Evolutionary conservation across 2,888 invertebrate genomes (phyloP).

Genomic region (Ennomos quercinarius): DNA sequence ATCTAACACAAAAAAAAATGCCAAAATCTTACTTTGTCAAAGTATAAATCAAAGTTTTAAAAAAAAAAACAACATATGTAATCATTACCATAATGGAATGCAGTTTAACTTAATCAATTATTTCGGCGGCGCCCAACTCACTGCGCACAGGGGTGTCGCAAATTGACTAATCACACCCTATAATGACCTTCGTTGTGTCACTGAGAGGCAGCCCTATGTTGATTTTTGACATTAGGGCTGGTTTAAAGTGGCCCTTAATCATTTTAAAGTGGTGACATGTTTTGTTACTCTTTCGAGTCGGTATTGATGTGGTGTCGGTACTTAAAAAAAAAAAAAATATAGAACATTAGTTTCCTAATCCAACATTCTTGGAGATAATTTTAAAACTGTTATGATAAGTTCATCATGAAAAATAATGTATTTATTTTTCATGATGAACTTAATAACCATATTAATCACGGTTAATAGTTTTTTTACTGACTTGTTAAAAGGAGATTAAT

Average conservation of each 20-base stretch:
- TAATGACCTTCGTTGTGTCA: slow-evolving; percentile 61
- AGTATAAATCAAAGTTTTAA: slow-evolving; percentile 45
- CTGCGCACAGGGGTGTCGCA: slow-evolving; percentile 58
- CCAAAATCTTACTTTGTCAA: slow-evolving; percentile 46
- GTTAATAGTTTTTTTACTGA: too few relatives aligned
- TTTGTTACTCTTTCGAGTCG: slow-evolving; percentile 39
- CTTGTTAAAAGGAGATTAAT: too few relatives aligned
- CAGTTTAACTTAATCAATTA: slow-evolving; percentile 82
- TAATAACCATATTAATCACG: too few relatives aligned
- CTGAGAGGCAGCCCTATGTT: slow-evolving; percentile 65
- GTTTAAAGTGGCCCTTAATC: slow-evolving; percentile 67
- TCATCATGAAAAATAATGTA: too few relatives aligned
- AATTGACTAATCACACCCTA: slow-evolving; percentile 77
- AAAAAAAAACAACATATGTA: slow-evolving; percentile 76
- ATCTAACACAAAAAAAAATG: too few relatives aligned
- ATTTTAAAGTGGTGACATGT: slow-evolving; percentile 65
- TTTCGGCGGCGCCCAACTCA: slow-evolving; percentile 48
- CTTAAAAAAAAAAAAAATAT: background rate
- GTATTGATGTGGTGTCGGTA: slow-evolving; percentile 1
- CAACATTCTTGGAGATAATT: too few relatives aligned
- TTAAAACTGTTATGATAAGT: too few relatives aligned
- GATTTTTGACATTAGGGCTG: slow-evolving; percentile 63
- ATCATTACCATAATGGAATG: slow-evolving; percentile 76
- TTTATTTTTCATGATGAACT: too few relatives aligned
- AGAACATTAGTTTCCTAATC: too few relatives aligned